Evolutionary conservation across 2,797 vertebrate genomes (phyloP).

Genomic region (Chrysocyon brachyurus): DNA sequence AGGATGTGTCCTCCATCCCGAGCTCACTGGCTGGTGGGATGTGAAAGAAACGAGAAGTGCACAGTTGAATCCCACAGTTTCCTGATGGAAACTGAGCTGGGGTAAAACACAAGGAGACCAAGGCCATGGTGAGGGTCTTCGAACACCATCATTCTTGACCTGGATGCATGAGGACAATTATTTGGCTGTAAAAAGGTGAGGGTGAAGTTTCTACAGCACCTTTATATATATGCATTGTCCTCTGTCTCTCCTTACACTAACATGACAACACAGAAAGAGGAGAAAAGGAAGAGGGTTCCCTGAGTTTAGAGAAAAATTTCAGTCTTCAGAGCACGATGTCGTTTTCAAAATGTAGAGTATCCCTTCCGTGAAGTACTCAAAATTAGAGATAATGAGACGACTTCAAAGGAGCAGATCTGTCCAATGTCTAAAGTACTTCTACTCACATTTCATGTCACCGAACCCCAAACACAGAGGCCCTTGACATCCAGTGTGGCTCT

Average conservation of each 20-base stretch:
- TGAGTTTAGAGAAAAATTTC: constrained; percentile 16
- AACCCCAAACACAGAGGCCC: background rate
- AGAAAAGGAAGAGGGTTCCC: background rate
- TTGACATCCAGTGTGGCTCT: background rate
- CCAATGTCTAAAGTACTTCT: background rate
- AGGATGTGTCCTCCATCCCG: background rate
- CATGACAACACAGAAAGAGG: background rate
- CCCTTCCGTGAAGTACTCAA: background rate
- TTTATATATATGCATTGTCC: background rate
- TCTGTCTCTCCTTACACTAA: background rate
- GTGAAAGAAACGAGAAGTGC: background rate
- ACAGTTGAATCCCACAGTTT: background rate
- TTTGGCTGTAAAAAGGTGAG: background rate
- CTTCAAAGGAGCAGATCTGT: background rate
- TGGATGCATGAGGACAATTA: background rate
- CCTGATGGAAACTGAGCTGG: background rate
- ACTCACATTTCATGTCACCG: background rate
- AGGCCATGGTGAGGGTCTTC: background rate
- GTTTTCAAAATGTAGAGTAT: constrained; percentile 33
- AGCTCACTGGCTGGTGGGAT: background rate
- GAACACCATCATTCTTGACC: background rate
- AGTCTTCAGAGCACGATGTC: background rate
- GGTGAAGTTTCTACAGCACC: background rate
- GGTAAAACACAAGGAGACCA: background rate
- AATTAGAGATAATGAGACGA: constrained; percentile 22